Conservation (phyloP, 2,888 invertebrate genomes). For the Latrodectus hesperus region DNA sequence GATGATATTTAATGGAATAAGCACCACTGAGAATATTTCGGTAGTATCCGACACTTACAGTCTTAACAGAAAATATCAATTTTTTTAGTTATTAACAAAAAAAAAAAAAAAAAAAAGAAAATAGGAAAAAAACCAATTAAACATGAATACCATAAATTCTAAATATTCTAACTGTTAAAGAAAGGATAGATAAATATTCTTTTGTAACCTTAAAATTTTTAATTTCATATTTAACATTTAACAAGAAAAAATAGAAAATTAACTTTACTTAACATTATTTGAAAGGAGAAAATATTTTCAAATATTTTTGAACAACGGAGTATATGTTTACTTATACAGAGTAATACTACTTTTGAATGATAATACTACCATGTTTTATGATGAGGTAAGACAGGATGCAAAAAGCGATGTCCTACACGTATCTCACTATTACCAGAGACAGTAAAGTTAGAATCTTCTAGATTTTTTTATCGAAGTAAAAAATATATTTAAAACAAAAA, state of each 20-base stretch:
- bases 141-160: not conserved
- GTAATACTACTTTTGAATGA: conserved; percentile 54
- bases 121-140: not conserved
- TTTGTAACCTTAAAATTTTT: not conserved
- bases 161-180: too few species aligned
- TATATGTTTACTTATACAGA: conserved; percentile 47
- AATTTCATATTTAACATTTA: conserved; percentile 38
- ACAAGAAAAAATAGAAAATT: conserved; percentile 46
- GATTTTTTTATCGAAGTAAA: not conserved
- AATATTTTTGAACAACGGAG: conserved; percentile 55
- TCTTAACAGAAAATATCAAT: conserved; percentile 31
- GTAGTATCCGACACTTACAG: conserved; percentile 30
- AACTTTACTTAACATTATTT: conserved; percentile 60
- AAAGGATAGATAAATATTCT: too few species aligned
- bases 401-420: conserved; percentile 61
- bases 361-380: conserved; percentile 58
- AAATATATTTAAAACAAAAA: not conserved
- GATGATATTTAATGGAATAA: conserved; percentile 53
- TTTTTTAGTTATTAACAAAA: too few species aligned
- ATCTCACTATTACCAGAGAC: conserved; percentile 69
- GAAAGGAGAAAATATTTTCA: conserved; percentile 51
- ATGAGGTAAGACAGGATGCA: conserved; percentile 67
- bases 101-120: too few species aligned
- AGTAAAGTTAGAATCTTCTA: conserved; percentile 28
- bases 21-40: conserved; percentile 56